These are phyloP conservation scores for Acrocyrtus sp. DNA, from an alignment of 2,888 invertebrate species.

Conservation along the genomic window DNA sequence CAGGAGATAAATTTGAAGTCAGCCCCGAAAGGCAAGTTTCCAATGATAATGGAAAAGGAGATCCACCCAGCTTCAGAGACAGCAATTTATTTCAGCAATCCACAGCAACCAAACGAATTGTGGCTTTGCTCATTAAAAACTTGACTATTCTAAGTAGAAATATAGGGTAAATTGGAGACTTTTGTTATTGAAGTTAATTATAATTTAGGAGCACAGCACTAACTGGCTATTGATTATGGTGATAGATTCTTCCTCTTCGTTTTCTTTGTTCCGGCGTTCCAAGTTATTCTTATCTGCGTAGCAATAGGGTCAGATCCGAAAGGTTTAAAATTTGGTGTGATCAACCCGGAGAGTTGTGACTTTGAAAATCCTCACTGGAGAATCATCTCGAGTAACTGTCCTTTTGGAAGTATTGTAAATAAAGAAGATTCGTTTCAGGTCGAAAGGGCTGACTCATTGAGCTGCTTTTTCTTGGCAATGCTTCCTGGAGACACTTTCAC, in stretches of 20 bases:
- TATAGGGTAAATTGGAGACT: conserved; percentile 27
- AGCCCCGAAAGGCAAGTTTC: neutral
- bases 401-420: neutral
- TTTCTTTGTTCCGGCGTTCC: conserved; percentile 47
- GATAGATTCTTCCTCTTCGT: conserved; percentile 47
- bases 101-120: conserved; percentile 8
- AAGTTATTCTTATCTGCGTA: conserved; percentile 47
- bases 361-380: conserved; percentile 15
- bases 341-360: conserved; percentile 42
- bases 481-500: conserved; percentile 9
- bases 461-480: conserved; percentile 31
- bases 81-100: neutral
- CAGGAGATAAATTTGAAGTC: too few relatives aligned
- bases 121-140: conserved; percentile 51
- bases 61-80: neutral
- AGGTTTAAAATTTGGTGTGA: conserved; percentile 29
- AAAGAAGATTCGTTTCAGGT: neutral
- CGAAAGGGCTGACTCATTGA: conserved; percentile 4
- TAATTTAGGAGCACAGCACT: neutral
- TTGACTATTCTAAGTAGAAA: conserved; percentile 48
- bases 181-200: neutral
- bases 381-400: neutral
- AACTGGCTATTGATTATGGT: neutral
- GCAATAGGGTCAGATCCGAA: conserved; percentile 52
- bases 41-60: neutral